Evolutionary conservation across 2,797 vertebrate genomes (phyloP).

Genomic region (Xenops minutus): DNA sequence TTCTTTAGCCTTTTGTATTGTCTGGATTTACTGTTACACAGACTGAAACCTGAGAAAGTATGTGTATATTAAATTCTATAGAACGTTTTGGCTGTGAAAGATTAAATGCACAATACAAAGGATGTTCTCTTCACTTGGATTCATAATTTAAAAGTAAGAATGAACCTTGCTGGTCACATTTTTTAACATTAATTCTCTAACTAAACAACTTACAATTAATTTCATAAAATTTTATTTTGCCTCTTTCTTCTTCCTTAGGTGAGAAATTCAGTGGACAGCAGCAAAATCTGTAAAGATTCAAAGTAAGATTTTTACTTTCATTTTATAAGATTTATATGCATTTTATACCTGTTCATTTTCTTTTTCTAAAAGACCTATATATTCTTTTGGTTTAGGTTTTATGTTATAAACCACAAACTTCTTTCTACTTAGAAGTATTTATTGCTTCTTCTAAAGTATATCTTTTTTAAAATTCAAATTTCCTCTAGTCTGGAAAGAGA

Average conservation of each 20-base stretch:
- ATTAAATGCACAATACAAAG: not conserved
- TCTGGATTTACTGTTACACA: not conserved
- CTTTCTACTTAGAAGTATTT: not conserved
- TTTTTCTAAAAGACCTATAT: not conserved
- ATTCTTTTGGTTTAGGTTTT: not conserved
- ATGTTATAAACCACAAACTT: not conserved
- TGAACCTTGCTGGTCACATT: not conserved
- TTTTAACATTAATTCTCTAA: not conserved
- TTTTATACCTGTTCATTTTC: not conserved
- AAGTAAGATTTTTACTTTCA: conserved; percentile 65
- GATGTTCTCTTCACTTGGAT: not conserved
- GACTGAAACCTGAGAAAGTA: not conserved
- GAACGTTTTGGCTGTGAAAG: not conserved
- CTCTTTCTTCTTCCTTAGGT: conserved; percentile 52
- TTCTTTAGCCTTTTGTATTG: not conserved
- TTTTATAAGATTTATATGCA: not conserved
- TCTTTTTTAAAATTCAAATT: not conserved
- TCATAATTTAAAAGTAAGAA: conserved; percentile 11
- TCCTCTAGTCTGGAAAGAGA: not conserved
- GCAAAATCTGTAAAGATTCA: conserved; percentile 57
- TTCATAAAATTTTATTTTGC: conserved; percentile 24
- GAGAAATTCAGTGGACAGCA: conserved; percentile 50
- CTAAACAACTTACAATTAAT: not conserved
- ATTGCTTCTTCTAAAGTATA: not conserved
- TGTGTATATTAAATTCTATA: not conserved